Conservation (phyloP, 1,140 invertebrate genomes). For the Coptotermes formosanus region DNA sequence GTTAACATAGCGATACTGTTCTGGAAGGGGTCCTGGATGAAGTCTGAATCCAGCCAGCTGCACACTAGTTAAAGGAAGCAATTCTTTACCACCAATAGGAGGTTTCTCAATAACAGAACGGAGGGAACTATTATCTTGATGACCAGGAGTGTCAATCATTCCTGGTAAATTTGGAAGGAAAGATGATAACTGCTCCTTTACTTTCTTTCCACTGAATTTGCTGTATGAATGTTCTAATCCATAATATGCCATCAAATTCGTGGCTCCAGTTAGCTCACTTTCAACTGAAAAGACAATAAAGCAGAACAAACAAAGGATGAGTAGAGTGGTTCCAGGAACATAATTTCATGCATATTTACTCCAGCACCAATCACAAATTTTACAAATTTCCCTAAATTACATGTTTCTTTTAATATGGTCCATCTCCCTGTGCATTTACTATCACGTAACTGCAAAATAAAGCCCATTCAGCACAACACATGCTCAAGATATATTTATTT, state of each 20-base stretch:
- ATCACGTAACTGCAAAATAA: too few species aligned
- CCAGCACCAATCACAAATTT: too few species aligned
- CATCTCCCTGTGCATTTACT: too few species aligned
- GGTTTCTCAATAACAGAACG: slow-evolving; percentile 96
- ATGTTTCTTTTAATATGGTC: too few species aligned
- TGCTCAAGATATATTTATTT: too few species aligned
- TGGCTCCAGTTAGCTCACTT: slow-evolving; percentile 91
- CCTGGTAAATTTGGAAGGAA: slow-evolving; percentile 94
- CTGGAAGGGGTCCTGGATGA: slow-evolving; percentile 92
- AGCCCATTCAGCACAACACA: too few species aligned
- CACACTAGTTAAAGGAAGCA: slow-evolving; percentile 81
- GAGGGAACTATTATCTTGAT: slow-evolving; percentile 77
- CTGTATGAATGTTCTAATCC: slow-evolving; percentile 95
- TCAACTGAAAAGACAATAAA: slow-evolving; percentile 63
- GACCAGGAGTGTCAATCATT: slow-evolving; percentile 87
- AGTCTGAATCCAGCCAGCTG: slow-evolving; percentile 92
- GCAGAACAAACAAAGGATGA: neutral
- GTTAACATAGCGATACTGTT: slow-evolving; percentile 92
- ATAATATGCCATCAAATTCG: slow-evolving; percentile 95
- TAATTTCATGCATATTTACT: too few species aligned
- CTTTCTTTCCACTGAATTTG: slow-evolving; percentile 97
- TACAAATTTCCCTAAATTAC: too few species aligned
- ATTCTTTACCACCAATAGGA: slow-evolving; percentile 92
- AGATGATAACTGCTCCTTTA: slow-evolving; percentile 92
- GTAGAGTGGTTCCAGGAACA: too few species aligned